Evolutionary conservation across 1,140 invertebrate genomes (phyloP).

Genomic region (Hypsibius dujardini): DNA sequence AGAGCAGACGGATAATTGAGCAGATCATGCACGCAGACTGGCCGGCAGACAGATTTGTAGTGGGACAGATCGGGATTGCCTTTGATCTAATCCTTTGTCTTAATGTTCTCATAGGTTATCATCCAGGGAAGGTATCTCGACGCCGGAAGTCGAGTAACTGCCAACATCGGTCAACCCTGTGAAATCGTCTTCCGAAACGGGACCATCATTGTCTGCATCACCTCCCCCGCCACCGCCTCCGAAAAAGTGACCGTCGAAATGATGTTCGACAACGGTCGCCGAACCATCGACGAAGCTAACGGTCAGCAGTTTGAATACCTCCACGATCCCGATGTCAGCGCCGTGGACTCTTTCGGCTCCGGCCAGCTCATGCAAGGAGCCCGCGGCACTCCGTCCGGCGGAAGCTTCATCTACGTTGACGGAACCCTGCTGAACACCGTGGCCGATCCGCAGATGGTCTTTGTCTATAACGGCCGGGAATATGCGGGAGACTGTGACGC

Average conservation of each 20-base stretch:
- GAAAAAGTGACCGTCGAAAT: slow-evolving; percentile 52
- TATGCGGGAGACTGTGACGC: slow-evolving; percentile 48
- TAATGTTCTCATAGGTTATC: no score
- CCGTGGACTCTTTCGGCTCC: slow-evolving; percentile 29
- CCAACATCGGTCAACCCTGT: slow-evolving; percentile 72
- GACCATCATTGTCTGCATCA: slow-evolving; percentile 63
- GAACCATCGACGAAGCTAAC: slow-evolving; percentile 49
- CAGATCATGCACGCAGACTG: no score
- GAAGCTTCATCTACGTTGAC: slow-evolving; percentile 68
- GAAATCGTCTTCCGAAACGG: slow-evolving; percentile 51
- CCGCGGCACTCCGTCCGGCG: slow-evolving; percentile 69
- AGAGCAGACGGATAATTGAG: no score
- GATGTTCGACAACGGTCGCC: slow-evolving; percentile 67
- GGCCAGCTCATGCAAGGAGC: slow-evolving; percentile 41
- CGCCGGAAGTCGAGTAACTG: slow-evolving; percentile 73
- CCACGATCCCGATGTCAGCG: slow-evolving; percentile 59
- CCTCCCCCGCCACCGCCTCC: slow-evolving; percentile 48
- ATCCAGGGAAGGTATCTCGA: slow-evolving; percentile 83
- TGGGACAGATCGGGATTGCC: no score
- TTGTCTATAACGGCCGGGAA: slow-evolving; percentile 56
- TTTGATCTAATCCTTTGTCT: no score
- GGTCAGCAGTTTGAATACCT: slow-evolving; percentile 69
- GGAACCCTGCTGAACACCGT: slow-evolving; percentile 72
- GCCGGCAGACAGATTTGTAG: no score
- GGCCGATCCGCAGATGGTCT: slow-evolving; percentile 75